Percentiles rank a stretch among this genome's conserved stretches.
Conservation (phyloP, 2,113 vertebrate species). For the Melanostigma gelatinosum region DNA sequence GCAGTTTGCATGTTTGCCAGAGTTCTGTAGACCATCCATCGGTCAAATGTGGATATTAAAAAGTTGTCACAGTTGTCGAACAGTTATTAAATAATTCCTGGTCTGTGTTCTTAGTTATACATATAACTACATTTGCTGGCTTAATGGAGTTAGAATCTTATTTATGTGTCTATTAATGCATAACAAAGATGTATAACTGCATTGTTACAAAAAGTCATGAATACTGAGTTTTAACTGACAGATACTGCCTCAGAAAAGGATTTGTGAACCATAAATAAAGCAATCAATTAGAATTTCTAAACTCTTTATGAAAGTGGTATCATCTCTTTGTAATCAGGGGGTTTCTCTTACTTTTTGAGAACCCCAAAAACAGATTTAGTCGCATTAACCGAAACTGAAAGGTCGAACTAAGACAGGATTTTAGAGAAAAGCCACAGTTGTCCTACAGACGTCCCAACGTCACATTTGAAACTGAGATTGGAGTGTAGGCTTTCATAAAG, state of each 20-base stretch:
- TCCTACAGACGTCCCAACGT: constrained; percentile 46
- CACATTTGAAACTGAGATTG: constrained; percentile 38
- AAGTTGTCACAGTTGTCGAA: neutral
- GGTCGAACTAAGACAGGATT: neutral
- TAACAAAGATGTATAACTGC: neutral
- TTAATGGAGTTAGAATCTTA: constrained; percentile 9
- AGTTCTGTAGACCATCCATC: neutral
- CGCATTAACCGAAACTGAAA: neutral
- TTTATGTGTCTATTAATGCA: neutral
- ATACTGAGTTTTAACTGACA: neutral
- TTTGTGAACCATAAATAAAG: neutral
- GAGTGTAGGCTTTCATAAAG: constrained; percentile 27
- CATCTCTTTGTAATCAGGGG: neutral
- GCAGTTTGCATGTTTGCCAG: neutral
- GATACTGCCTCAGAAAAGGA: neutral
- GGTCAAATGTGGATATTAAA: neutral
- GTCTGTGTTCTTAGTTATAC: neutral
- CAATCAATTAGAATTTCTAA: neutral
- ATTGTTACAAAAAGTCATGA: neutral
- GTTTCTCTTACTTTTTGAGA: neutral
- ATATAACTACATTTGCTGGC: neutral
- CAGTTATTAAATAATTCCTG: constrained; percentile 8
- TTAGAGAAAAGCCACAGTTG: constrained; percentile 19
- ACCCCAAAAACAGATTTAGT: neutral
- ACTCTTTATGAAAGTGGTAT: neutral